Conservation (phyloP, 2,113 vertebrate genomes). For the Ovis canadensis region DNA sequence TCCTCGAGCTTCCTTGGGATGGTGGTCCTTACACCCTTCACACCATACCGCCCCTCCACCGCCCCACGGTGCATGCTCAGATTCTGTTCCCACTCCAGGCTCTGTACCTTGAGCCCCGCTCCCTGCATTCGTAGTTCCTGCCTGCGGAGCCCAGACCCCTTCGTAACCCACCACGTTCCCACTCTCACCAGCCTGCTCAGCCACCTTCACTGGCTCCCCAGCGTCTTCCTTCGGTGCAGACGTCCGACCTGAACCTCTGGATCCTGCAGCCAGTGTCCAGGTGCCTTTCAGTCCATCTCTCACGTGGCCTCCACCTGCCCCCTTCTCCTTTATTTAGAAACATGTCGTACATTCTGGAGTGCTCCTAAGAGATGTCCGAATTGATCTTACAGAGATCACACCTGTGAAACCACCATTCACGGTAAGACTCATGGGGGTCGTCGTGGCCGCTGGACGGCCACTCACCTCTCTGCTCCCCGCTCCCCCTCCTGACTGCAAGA, state of each 20-base stretch:
- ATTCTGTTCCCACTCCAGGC: too few relatives aligned
- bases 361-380: not conserved
- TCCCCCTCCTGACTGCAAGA: not conserved
- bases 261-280: not conserved
- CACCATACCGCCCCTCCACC: fast-evolving
- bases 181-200: not conserved
- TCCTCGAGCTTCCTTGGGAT: too few relatives aligned
- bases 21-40: not conserved
- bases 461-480: not conserved
- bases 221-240: fast-evolving
- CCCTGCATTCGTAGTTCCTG: too few relatives aligned
- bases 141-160: not conserved
- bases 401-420: not conserved
- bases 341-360: not conserved
- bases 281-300: not conserved
- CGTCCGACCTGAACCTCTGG: not conserved
- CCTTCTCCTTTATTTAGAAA: not conserved
- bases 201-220: not conserved
- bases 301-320: not conserved
- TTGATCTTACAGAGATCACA: not conserved
- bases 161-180: fast-evolving
- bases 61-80: not conserved
- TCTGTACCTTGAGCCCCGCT: fast-evolving
- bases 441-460: fast-evolving
- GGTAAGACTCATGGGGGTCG: fast-evolving